Evolutionary conservation across 2,888 invertebrate species (phyloP), one percentile per base, ranked within the genome.

Genomic region (Sialis fuliginosa): DNA sequence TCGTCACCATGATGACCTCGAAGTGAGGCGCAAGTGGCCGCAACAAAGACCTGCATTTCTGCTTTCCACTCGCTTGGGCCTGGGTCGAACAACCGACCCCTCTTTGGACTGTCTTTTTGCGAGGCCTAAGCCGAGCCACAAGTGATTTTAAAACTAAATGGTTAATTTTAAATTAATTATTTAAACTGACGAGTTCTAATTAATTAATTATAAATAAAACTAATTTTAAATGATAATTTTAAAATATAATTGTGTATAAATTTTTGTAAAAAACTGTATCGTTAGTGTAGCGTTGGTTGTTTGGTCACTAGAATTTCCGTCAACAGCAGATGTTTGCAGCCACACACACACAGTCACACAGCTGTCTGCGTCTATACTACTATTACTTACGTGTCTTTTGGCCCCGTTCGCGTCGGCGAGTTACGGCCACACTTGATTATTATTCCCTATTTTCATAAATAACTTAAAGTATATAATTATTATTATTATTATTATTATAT

Each of bases 1-100:
- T 91, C 79, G 90, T 91, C 80, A 91, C 90, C 79, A 91, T 91
- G 91, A 91, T 91, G 91, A 91, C 91, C 79, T 91, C 91, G 80
- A 91, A 91, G 86, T 91, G 89, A 91, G 79, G 79, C 73, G 75
- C 74, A 79, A 77, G 75, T 75, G 62, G 68, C 67, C 39, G 22
- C 70, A 68, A 68, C 71, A 68, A 71, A 72, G 71, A 70, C 69
- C 72, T 71, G 62, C 61, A 62, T 62, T 63, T 63, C 61, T 62
- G 64, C 64, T 65, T 65, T 65, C 62, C 51, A 61, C 62, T 64
- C 60, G 62, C 64, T 62, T 13, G 9, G 45, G 45, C 35, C 42
- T 47, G 47, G 47, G 47, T 47, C 42, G 37, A 47, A 22, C 47
- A 47, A 39, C 47, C 32, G 32, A 46, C 30, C 47, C 42, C 30